Conservation (phyloP, 2,113 vertebrate species). For the Condylura cristata region DNA sequence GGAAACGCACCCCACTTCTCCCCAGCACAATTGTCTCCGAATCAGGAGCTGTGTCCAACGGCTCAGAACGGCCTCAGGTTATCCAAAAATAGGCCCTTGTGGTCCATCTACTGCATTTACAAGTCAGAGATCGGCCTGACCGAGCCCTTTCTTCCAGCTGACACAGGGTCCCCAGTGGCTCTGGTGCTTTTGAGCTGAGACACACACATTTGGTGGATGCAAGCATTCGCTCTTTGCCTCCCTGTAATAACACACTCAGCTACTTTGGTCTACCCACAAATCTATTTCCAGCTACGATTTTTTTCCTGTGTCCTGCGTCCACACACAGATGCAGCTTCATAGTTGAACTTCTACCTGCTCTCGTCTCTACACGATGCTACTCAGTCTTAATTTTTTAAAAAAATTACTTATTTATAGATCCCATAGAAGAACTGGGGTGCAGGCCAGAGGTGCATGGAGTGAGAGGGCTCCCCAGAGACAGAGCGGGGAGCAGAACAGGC, state of each 20-base stretch:
- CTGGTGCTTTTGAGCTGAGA: neutral
- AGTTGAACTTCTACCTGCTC: neutral
- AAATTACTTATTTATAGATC: too few relatives aligned
- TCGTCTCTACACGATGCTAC: neutral
- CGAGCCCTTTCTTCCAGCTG: too few relatives aligned
- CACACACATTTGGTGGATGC: neutral
- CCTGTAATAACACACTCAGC: neutral
- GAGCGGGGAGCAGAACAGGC: too few relatives aligned
- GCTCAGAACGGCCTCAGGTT: neutral
- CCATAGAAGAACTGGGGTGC: too few relatives aligned
- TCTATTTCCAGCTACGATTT: neutral
- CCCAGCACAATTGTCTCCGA: neutral
- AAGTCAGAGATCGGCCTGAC: too few relatives aligned
- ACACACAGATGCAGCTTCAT: neutral
- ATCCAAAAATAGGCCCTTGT: neutral
- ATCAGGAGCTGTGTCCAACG: neutral
- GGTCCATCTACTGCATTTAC: neutral
- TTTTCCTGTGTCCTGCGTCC: neutral
- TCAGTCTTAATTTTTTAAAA: too few relatives aligned
- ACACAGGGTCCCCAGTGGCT: too few relatives aligned
- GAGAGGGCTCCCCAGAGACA: too few relatives aligned
- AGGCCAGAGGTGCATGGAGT: too few relatives aligned
- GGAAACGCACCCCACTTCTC: rapidly evolving
- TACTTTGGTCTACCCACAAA: neutral
- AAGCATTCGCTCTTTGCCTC: neutral